A percentile compares a stretch with the other conserved stretches of the same genome.
These are phyloP conservation scores for Mesocricetus auratus DNA, from an alignment of 2,113 vertebrate species.

Conservation along the genomic window DNA sequence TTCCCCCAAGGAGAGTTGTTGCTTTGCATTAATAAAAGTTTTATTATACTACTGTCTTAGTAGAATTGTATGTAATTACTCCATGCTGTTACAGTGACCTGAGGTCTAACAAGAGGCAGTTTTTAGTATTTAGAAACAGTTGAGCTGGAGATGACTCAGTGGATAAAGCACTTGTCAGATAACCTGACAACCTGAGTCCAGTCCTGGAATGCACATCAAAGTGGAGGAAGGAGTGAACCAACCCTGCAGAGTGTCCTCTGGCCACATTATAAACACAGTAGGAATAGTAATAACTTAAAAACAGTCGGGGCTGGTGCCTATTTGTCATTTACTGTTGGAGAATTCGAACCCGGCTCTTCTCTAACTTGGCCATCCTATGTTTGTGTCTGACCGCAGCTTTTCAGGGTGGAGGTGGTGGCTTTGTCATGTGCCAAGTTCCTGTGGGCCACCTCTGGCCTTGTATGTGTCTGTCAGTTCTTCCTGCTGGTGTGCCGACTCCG, in stretches of 20 bases:
- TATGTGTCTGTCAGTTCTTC: background rate
- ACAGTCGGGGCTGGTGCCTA: background rate
- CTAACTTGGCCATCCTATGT: background rate
- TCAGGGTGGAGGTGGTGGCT: background rate
- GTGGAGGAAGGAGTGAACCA: background rate
- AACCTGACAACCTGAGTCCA: background rate
- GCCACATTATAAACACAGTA: no score
- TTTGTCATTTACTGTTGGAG: constrained; percentile 5
- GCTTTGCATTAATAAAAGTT: background rate
- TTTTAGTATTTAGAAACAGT: background rate
- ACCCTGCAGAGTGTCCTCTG: background rate
- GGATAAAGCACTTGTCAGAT: background rate
- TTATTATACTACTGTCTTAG: background rate
- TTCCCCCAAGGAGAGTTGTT: background rate
- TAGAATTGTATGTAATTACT: background rate
- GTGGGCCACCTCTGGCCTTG: background rate
- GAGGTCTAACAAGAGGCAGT: background rate
- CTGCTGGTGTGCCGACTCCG: background rate
- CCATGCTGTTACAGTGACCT: background rate
- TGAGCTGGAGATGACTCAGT: background rate
- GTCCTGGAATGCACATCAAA: background rate
- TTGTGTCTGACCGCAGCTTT: background rate
- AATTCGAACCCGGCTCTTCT: background rate
- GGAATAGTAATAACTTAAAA: background rate
- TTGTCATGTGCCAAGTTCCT: background rate